Evolutionary conservation across 1,140 invertebrate species (phyloP).

Genomic region (Leptopilina clavipes): DNA sequence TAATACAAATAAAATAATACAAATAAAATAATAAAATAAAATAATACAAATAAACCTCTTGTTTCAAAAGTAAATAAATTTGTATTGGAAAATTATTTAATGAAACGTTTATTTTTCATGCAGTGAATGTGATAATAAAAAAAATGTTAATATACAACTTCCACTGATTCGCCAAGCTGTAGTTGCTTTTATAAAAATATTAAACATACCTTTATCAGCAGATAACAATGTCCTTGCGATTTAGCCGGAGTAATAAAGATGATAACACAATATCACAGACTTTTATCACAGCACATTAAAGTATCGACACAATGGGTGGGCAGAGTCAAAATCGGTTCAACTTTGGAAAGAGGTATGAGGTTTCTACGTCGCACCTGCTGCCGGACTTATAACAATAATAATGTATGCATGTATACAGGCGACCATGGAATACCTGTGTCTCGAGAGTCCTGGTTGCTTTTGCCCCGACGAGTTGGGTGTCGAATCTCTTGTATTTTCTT

Average conservation of each 20-base stretch:
- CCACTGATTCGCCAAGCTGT: background rate
- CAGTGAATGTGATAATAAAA: too few relatives aligned
- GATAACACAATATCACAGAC: conserved; percentile 54
- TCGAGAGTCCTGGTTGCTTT: conserved; percentile 11
- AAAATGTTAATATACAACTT: background rate
- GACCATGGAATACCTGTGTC: conserved; percentile 20
- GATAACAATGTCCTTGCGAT: background rate
- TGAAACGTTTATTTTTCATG: too few relatives aligned
- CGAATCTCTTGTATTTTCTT: conserved; percentile 26
- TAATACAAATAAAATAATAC: too few relatives aligned
- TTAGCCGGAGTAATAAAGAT: background rate
- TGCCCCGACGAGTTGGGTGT: background rate
- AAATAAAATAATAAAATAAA: too few relatives aligned
- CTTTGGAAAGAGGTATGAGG: conserved; percentile 17
- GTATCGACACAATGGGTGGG: conserved; percentile 30
- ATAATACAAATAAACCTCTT: too few relatives aligned
- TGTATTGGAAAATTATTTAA: too few relatives aligned
- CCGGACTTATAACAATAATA: conserved; percentile 29
- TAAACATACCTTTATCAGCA: background rate
- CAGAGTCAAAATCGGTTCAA: conserved; percentile 1
- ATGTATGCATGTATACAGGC: conserved; percentile 27
- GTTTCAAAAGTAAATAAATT: too few relatives aligned
- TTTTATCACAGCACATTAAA: conserved; percentile 55
- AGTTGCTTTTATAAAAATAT: background rate
- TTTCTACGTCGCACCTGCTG: conserved; percentile 27